Evolutionary conservation across 2,113 vertebrate genomes (phyloP).

Genomic region (Toxotes chatareus): DNA sequence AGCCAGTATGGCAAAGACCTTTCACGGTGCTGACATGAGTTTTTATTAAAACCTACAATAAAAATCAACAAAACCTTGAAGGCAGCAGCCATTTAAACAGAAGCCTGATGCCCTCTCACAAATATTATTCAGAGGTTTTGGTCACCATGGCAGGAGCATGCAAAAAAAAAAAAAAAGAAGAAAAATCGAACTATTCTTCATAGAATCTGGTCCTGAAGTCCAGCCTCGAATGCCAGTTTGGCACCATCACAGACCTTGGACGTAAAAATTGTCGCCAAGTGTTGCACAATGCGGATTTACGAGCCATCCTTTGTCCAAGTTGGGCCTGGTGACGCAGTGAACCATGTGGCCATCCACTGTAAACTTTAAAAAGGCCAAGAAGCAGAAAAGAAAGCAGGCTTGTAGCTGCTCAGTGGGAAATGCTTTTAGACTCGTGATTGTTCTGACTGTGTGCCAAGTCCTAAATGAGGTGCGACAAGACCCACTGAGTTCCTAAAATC

Average conservation of each 20-base stretch:
- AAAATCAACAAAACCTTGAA: not conserved
- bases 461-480: slow-evolving; percentile 42
- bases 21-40: not conserved
- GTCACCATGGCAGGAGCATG: slow-evolving; percentile 4
- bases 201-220: not conserved
- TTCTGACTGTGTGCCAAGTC: slow-evolving; percentile 36
- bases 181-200: not conserved
- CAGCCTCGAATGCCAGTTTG: slow-evolving; percentile 12
- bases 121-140: not conserved
- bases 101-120: not conserved
- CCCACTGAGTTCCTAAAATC: slow-evolving; percentile 37
- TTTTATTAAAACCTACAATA: not conserved
- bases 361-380: slow-evolving; percentile 44
- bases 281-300: slow-evolving; percentile 12
- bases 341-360: slow-evolving; percentile 17
- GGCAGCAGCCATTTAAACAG: not conserved
- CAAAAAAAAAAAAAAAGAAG: not conserved
- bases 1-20: too few relatives aligned
- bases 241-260: slow-evolving; percentile 18
- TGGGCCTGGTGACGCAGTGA: slow-evolving; percentile 17
- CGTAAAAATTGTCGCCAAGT: not conserved
- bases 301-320: slow-evolving; percentile 31
- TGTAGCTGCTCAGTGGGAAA: slow-evolving; percentile 37
- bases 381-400: slow-evolving; percentile 13
- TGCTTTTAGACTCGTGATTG: slow-evolving; percentile 18